Base-by-base conservation (phyloP, 2,113 vertebrate genomes). In the Thamnophis sirtalis region DNA sequence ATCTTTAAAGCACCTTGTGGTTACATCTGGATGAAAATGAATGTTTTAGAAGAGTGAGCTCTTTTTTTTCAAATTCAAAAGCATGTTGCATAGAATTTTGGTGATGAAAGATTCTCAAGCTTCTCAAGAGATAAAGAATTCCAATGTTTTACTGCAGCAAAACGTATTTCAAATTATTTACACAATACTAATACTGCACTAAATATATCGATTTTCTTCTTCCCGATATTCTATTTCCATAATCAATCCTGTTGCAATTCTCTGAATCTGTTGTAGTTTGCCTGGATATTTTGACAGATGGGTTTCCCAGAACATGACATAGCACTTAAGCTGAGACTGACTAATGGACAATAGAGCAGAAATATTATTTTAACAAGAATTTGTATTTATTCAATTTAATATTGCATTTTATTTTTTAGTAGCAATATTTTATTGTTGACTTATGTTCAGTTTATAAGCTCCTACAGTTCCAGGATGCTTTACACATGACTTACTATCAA, bases 1-100 rank as follows among this genome's bases (percentile, higher is more conserved):
- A 11, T 49, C 0, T 0, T 88, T 0, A 50, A 19, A 87, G 9
- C 68, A 9, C 24, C 63, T 86, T 88, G 58, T 0, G 0, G 43
- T 0, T 26, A 9, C 33, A 50, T 48, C 48, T 56, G 48, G 38
- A 1, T 11, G 43, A 91, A 68, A 55, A 63, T 43, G 11, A 86
- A 91, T 90, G 21, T 11, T 17, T 84, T 38, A 33, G 9, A 84
- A 73, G 9, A 58, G 1, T 50, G n/a, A 38, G 53, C 68, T 21
- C 15, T 80, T 43, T 80, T 80, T 54, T 68, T n/a, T 5, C 63
- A 68, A 73, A 87, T 49, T 17, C n/a, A 48, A 28, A 53, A 53
- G 21, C 0, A 53, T 68, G 11, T 53, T 22, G 49, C 13, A 43
- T 0, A 22, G 13, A 73, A 91, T n/a, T 49, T 21, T 58, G 50